Evolutionary conservation across 2,113 vertebrate species (phyloP), one percentile per base, ranked within the genome.

Genomic region (Sphaerodactylus townsendi): DNA sequence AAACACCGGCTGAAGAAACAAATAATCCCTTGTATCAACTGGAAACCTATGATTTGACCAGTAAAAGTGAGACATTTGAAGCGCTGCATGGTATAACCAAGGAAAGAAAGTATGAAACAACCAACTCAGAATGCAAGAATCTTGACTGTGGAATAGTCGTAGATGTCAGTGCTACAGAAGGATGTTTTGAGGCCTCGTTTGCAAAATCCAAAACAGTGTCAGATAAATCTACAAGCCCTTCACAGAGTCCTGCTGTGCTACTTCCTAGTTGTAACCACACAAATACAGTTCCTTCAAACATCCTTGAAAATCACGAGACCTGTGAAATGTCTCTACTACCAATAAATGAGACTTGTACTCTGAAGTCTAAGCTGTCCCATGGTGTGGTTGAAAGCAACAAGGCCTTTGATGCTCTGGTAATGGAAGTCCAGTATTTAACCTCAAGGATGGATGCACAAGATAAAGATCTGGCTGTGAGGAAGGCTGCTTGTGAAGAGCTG

Each of bases 381-480:
- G n/a, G 33, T 4, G 4, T 33, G 77, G 65, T 85, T 50, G 85
- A 90, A 50, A 88, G 19, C 62, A 91, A 91, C 69, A 89, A 95
- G 80, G 87, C 62, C 2, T 68, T 90, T 68, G 85, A 90, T 76
- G 83, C 53, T 69, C 86, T 94, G 65, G 75, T 88, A n/a, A 70
- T 25, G 33, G 88, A 96, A 86, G 87, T 93, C 35, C 87, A 94
- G 83, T 87, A 88, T 1, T 92, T 97, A 79, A 92, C 81, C 10
- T 94, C 84, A 0, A 93, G 96, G 77, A 84, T 96, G 17, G 85
- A 92, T 73, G 84, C 93, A 5, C 93, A 95, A 73, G 94, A 86
- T 21, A 83, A 88, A 17, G 97, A 97, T 66, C 86, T 97, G 11
- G 78, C 82, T 44, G 88, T 85, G 14, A 96, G 96, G 85, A 94